Conservation (phyloP, 1,140 invertebrate genomes). For the Hydropsyche tenuis region DNA sequence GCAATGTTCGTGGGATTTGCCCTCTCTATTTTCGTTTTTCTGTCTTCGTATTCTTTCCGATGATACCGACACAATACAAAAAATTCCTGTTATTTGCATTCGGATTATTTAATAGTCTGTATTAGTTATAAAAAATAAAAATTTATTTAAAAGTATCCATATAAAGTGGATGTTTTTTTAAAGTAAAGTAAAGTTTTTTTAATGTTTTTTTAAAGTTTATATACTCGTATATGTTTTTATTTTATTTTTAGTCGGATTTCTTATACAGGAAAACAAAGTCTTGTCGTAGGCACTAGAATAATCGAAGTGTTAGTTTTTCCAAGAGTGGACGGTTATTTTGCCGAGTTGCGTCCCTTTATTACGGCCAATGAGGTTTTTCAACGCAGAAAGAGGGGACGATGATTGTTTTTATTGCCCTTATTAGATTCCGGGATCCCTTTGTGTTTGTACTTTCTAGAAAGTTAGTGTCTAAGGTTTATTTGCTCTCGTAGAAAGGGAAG, state of each 20-base stretch:
- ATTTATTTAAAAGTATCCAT: too few relatives aligned
- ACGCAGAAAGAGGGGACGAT: conserved; percentile 30
- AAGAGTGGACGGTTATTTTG: conserved; percentile 21
- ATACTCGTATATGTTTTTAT: too few relatives aligned
- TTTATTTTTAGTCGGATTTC: background rate
- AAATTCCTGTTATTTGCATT: too few relatives aligned
- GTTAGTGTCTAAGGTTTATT: conserved; percentile 35
- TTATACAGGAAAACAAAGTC: too few relatives aligned
- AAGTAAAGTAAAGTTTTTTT: too few relatives aligned
- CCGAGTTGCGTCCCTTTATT: conserved; percentile 25
- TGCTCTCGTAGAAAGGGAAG: conserved; percentile 1
- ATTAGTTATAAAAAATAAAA: too few relatives aligned
- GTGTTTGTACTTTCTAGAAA: conserved; percentile 37
- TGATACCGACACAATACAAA: too few relatives aligned
- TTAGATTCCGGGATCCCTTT: conserved; percentile 42
- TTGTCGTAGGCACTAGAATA: conserved; percentile 12
- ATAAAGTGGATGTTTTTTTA: too few relatives aligned
- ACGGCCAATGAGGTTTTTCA: conserved; percentile 38
- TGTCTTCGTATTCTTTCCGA: too few relatives aligned
- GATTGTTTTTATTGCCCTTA: conserved; percentile 44
- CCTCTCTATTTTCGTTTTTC: too few relatives aligned
- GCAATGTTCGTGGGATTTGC: conserved; percentile 18
- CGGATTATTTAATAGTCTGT: too few relatives aligned
- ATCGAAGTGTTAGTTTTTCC: conserved; percentile 39
- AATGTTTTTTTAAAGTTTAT: too few relatives aligned